These are phyloP conservation scores for Ceraclea dissimilis DNA, from an alignment of 2,888 invertebrate genomes.

Conservation along the genomic window DNA sequence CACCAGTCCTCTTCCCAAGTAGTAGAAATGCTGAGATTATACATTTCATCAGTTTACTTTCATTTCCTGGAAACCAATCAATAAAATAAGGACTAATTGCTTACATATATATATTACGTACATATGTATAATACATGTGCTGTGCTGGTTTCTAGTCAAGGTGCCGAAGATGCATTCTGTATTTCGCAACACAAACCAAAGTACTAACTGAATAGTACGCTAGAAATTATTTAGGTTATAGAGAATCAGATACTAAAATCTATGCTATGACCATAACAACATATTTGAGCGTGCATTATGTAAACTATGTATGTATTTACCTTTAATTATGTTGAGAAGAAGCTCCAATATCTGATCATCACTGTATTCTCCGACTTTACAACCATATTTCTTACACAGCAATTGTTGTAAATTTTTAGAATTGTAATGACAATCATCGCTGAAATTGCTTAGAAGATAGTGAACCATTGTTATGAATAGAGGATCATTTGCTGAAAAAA, in stretches of 20 bases:
- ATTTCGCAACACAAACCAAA: too few species aligned
- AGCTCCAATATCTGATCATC: conserved; percentile 38
- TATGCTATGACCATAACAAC: too few species aligned
- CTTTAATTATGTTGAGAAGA: conserved; percentile 31
- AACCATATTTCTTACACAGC: conserved; percentile 36
- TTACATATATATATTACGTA: too few species aligned
- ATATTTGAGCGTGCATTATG: too few species aligned
- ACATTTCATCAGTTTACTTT: conserved; percentile 6
- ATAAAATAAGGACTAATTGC: too few species aligned
- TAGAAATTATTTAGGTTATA: too few species aligned
- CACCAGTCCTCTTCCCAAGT: conserved; percentile 40
- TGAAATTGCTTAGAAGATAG: conserved; percentile 36
- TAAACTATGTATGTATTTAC: conserved; percentile 29
- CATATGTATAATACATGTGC: too few species aligned
- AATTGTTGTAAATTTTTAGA: conserved; percentile 35
- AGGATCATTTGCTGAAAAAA: conserved; percentile 40
- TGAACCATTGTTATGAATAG: conserved; percentile 40
- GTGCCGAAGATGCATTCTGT: too few species aligned
- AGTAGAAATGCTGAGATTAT: conserved; percentile 29
- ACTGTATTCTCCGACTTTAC: conserved; percentile 38
- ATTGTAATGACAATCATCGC: conserved; percentile 27
- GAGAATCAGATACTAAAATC: too few species aligned
- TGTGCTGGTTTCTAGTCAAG: too few species aligned
- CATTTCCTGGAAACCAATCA: conserved; percentile 5
- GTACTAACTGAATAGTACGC: too few species aligned